Percentiles rank a stretch among this genome's conserved stretches.
These are phyloP conservation scores for Polypterus senegalus DNA, from an alignment of 2,113 vertebrate species.

Conservation along the genomic window DNA sequence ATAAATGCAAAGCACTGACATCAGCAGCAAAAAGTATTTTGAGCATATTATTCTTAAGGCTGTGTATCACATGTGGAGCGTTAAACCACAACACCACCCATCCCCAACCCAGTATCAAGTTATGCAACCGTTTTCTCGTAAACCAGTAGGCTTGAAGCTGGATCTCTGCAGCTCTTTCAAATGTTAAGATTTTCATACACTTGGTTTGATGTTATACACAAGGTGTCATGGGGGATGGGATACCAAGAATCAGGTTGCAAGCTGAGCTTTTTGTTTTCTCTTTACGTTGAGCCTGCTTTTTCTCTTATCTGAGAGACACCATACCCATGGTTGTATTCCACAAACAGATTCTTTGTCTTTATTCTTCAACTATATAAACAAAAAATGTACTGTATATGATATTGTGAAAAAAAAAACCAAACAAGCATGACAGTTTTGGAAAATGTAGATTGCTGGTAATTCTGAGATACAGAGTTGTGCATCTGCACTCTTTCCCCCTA, in stretches of 20 bases:
- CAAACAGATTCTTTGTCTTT: too few relatives aligned
- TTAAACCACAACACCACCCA: not conserved
- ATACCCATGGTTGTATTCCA: not conserved
- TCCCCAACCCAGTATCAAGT: not conserved
- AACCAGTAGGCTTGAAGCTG: not conserved
- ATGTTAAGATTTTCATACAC: constrained; percentile 1
- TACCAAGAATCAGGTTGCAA: not conserved
- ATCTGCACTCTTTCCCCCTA: too few relatives aligned
- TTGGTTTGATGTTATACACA: not conserved
- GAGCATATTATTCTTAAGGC: too few relatives aligned
- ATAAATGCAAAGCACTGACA: too few relatives aligned
- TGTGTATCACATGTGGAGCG: not conserved
- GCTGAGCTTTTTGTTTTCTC: not conserved
- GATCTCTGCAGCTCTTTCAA: not conserved
- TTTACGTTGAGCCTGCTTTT: too few relatives aligned
- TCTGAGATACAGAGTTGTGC: too few relatives aligned
- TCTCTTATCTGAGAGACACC: not conserved
- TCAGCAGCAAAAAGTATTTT: too few relatives aligned
- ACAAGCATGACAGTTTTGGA: too few relatives aligned
- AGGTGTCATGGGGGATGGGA: constrained; percentile 5
- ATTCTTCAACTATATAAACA: too few relatives aligned
- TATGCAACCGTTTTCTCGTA: constrained; percentile 3
- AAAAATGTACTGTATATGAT: too few relatives aligned
- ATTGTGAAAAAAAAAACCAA: too few relatives aligned
- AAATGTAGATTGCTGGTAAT: too few relatives aligned